Base-by-base conservation (phyloP, 2,888 invertebrate species). In the Drosophila nr. perissopoda region DNA sequence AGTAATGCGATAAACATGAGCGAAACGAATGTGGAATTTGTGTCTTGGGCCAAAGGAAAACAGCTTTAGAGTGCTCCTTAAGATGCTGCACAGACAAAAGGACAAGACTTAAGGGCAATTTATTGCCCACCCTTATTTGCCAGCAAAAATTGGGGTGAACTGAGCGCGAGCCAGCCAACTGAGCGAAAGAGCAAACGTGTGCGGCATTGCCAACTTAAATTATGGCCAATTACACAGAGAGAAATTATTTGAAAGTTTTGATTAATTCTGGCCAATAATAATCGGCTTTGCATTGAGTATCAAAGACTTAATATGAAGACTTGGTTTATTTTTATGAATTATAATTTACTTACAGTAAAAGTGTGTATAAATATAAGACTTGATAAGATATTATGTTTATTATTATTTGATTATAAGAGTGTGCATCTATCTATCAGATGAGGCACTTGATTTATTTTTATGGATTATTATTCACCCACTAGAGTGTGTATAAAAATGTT, bases 111-210 rank as follows among this genome's bases (percentile, higher is more conserved):
- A 34, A 53, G 57, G 68, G 75, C 65, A 65, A 69, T 71, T 69
- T 79, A 79, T 61, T 33, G 68, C 68, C 60, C 72, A 79, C 79
- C 79, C 79, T 79, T 79, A 75, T 71, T 60, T 54, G 79, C 64
- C 67, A 53, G 60, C 64, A 54, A 53, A 56, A 31, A 57, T 65
- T 60, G 79, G 78, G 71, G 79, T 87, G 82, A 63, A 79, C 46
- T 42, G 57, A 76, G 65, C 49, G 60, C 38, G 31, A 60, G 66
- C 38, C 52, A 60, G 51, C 11, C 34, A 60, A 56, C 27, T 40
- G 62, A 63, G 67, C 65, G 56, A 48, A 27, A 46, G 54, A 61
- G 53, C 52, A 51, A 42, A 54, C 10, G 34, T 13, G 31, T 10
- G 16, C 46, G 51, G 70, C 61, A 34, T 78, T 77, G 77, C 77